Base-by-base conservation (phyloP, 2,113 vertebrate species). In the Notarius lentiginosus region DNA sequence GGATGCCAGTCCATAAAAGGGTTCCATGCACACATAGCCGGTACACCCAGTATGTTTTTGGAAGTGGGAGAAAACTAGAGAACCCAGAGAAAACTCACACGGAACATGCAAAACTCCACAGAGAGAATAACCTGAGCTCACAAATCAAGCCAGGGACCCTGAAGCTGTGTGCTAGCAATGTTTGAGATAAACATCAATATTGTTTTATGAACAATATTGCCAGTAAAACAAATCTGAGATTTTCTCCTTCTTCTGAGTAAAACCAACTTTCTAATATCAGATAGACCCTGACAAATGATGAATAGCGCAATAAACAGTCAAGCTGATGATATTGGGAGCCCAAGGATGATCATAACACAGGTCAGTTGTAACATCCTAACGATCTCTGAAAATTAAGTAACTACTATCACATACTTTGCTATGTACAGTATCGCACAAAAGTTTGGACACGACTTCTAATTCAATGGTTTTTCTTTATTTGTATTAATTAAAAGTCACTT, bases 181-280 rank as follows among this genome's bases (percentile, higher is more conserved):
- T 77, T 24, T 47, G n/a, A 66, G n/a, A 14, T 55, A 77, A 17
- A 61, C 58, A 77, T 85, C 73, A 53, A 77, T 85, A 55, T 79
- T 41, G 41, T 61, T 79, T 65, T 55, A 22, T 68, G 77, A 85
- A 85, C 47, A 79, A 79, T 75, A 34, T 27, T 63, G n/a, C 41
- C 73, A 47, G 47, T 61, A 30, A 63, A 27, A 49, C 61, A 49
- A 63, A 63, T 66, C 58, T 51, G 27, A 75, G 70, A 77, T 76
- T 76, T 76, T 66, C 47, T 85, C 17, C 58, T 79, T 49, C 61
- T 18, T 61, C 47, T 65, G 56, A 76, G 60, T 11, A 63, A 41
- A 63, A 85, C 51, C 27, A 85, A 65, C 61, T 65, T 85, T 79
- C 60, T 65, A 53, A 79, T 77, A 61, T 79, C 73, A 53, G 47